phyloP scores from a whole-genome alignment of 2,888 invertebrate genomes.

The Amphipoea oculea region DNA sequence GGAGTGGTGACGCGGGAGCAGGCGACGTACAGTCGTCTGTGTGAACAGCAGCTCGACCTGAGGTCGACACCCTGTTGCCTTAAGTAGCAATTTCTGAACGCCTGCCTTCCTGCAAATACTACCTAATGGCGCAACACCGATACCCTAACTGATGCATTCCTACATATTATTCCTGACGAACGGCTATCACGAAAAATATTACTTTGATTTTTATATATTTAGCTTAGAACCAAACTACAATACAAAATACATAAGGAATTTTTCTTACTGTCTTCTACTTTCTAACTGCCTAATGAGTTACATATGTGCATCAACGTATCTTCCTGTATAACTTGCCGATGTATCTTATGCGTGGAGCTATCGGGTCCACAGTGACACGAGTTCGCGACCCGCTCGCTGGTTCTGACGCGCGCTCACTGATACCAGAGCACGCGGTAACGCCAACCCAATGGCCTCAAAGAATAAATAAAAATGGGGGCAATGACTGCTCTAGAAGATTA shows the following conservation, averaged over 20 bases:
- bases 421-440: conserved; percentile 22
- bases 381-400: conserved; percentile 45
- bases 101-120: neutral
- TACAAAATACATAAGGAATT: neutral
- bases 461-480: conserved; percentile 35
- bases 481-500: conserved; percentile 49
- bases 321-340: neutral
- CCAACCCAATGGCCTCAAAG: conserved; percentile 24
- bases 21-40: neutral
- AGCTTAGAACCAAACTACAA: neutral
- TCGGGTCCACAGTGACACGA: conserved; percentile 22
- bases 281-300: neutral
- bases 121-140: neutral
- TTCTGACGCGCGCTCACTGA: conserved; percentile 29
- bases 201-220: too few relatives aligned
- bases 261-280: neutral
- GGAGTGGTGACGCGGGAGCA: neutral
- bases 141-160: too few relatives aligned
- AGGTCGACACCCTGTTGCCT: neutral
- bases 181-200: too few relatives aligned
- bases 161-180: too few relatives aligned
- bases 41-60: neutral
- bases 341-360: conserved; percentile 20
- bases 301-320: neutral
- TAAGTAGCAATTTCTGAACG: neutral